These are phyloP conservation scores for Epsilonema sp. DNA, from an alignment of 2,888 invertebrate genomes.

Conservation along the genomic window DNA sequence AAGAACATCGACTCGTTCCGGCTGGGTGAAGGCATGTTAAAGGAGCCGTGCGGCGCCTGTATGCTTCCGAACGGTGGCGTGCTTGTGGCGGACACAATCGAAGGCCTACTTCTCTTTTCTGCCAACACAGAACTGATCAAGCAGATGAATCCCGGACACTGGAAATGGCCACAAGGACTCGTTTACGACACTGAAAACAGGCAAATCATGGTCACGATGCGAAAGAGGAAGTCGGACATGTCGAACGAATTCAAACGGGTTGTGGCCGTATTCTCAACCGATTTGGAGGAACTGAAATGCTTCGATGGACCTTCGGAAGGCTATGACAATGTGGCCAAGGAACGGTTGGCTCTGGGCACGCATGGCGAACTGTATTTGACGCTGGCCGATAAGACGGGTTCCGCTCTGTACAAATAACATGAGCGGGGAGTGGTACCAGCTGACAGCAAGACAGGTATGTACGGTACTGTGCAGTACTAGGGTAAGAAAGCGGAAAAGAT, in stretches of 20 bases:
- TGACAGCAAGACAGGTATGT: no score
- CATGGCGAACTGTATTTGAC: conserved; percentile 6
- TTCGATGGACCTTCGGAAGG: conserved; percentile 3
- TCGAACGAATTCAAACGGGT: background rate
- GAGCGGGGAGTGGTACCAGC: background rate
- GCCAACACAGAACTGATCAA: conserved; percentile 7
- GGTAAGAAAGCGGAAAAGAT: no score
- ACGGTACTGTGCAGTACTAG: no score
- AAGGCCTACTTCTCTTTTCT: conserved; percentile 9
- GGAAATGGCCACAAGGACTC: conserved; percentile 12
- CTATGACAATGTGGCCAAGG: conserved; percentile 7
- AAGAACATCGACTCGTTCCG: conserved; percentile 9
- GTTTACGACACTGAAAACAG: conserved; percentile 6
- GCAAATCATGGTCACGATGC: background rate
- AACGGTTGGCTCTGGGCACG: background rate
- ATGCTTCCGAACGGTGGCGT: conserved; percentile 9
- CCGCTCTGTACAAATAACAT: conserved; percentile 5
- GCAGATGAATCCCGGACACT: background rate
- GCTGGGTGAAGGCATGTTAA: conserved; percentile 2
- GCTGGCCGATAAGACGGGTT: conserved; percentile 5
- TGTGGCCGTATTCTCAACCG: background rate
- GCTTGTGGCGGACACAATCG: conserved; percentile 7
- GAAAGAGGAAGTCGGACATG: no score
- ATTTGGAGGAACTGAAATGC: conserved; percentile 1
- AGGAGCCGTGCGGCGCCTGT: conserved; percentile 9